Conservation (phyloP, 1,140 invertebrate genomes). For the Meloidogyne hapla region DNA sequence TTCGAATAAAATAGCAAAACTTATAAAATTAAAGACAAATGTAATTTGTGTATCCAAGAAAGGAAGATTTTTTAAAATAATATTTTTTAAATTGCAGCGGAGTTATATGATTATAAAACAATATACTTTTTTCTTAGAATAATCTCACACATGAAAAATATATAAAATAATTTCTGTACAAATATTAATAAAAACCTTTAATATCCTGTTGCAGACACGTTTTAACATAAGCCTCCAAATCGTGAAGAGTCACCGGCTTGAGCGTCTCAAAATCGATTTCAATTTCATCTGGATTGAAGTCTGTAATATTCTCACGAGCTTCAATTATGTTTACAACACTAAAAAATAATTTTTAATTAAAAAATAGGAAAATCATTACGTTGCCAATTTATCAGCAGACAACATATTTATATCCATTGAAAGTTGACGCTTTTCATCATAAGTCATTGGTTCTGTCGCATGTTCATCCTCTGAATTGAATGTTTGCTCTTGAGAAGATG, state of each 20-base stretch:
- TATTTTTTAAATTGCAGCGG: too few species aligned
- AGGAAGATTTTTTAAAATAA: too few species aligned
- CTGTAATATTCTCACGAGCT: constrained; percentile 86
- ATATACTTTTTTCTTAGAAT: too few species aligned
- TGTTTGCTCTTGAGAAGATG: constrained; percentile 11
- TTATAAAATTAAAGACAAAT: too few species aligned
- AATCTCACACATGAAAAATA: too few species aligned
- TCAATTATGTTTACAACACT: constrained; percentile 96
- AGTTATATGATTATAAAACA: too few species aligned
- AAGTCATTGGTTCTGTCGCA: constrained; percentile 96
- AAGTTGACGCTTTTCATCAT: constrained; percentile 96
- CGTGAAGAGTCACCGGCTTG: constrained; percentile 93
- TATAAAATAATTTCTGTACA: too few species aligned
- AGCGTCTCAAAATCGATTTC: constrained; percentile 99
- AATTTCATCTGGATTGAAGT: constrained; percentile 97
- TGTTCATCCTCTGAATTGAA: constrained; percentile 94
- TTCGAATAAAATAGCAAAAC: too few species aligned
- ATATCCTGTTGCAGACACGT: constrained; percentile 80
- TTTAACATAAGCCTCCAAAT: constrained; percentile 94
- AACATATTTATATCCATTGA: constrained; percentile 98
- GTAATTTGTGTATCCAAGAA: too few species aligned
- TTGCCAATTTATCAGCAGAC: constrained; percentile 95
- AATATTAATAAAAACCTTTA: too few species aligned
- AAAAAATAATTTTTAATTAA: background rate
- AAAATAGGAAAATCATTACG: constrained; percentile 58